Base-by-base conservation (phyloP, 2,888 invertebrate genomes). In the Epiblema foenella region DNA sequence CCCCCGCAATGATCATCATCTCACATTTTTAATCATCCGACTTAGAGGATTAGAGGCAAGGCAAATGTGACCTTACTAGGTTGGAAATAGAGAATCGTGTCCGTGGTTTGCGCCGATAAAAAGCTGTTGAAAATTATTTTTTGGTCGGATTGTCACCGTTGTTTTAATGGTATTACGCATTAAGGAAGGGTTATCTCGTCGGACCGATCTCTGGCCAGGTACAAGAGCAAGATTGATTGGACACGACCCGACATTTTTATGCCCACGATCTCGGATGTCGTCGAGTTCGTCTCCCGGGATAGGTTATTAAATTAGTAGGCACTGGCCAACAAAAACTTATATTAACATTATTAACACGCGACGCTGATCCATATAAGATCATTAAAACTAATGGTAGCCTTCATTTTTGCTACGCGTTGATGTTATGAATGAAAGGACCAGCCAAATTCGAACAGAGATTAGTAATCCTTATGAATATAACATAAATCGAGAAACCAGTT, bases 131-230 rank as follows among this genome's bases (percentile, higher is more conserved):
- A 91, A 89, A 91, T 88, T 85, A 88, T 89, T 92, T 91, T 92
- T 92, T 91, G 89, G 89, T 90, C 82, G 87, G 88, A 90, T 92
- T 93, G 93, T 93, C 93, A 93, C 93, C 92, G 93, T 93, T 93
- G 93, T 92, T 92, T 93, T 93, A 93, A 93, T 93, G 93, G 92
- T 87, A 92, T 91, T 93, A 92, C 91, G 93, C 91, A 90, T 89
- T 85, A 89, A 89, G 86, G 92, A 90, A 91, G 92, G 92, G 92
- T 93, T 93, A 93, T 93, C 93, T 89, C 75, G 76, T 71, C 82
- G 87, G 87, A 79, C 91, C 93, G 91, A 93, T 93, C 92, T 90
- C 81, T 83, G 83, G 77, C 76, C 89, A 90, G 91, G 91, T 91
- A 91, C 81, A 79, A 77, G 83, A 85, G 82, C 88, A 93, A 91